phyloP scores from a whole-genome alignment of 2,113 vertebrate species.

The Excalfactoria chinensis region DNA sequence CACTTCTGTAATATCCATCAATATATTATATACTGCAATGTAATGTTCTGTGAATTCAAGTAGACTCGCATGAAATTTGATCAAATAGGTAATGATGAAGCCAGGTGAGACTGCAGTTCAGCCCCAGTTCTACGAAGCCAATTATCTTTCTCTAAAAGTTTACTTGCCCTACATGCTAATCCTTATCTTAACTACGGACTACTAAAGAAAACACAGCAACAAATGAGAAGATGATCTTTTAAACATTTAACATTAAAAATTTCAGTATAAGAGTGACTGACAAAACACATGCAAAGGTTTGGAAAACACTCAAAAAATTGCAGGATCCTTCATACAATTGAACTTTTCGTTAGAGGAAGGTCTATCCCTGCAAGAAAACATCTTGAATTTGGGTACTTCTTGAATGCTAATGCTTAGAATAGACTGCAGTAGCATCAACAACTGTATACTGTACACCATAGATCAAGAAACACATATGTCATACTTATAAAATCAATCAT shows the following conservation, averaged over 20 bases:
- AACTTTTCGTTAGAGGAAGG: background rate
- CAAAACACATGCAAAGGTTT: accelerated
- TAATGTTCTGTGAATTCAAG: background rate
- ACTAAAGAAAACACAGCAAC: background rate
- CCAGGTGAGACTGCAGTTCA: background rate
- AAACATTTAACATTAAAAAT: background rate
- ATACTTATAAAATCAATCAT: background rate
- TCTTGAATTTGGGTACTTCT: background rate
- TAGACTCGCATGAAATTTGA: background rate
- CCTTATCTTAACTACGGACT: background rate
- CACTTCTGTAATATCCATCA: background rate
- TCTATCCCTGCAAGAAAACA: background rate
- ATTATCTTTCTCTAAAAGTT: background rate
- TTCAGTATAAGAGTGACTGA: background rate
- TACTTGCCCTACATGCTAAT: background rate
- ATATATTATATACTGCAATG: too few species aligned
- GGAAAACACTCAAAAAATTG: background rate
- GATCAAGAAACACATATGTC: background rate
- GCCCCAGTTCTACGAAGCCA: background rate
- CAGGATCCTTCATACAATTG: background rate
- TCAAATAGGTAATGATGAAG: background rate
- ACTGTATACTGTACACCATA: accelerated
- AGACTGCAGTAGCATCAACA: background rate
- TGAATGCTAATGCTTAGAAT: background rate
- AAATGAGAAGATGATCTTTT: background rate